Conservation (phyloP, 2,113 vertebrate genomes). For the Motacilla tschutschensis region DNA sequence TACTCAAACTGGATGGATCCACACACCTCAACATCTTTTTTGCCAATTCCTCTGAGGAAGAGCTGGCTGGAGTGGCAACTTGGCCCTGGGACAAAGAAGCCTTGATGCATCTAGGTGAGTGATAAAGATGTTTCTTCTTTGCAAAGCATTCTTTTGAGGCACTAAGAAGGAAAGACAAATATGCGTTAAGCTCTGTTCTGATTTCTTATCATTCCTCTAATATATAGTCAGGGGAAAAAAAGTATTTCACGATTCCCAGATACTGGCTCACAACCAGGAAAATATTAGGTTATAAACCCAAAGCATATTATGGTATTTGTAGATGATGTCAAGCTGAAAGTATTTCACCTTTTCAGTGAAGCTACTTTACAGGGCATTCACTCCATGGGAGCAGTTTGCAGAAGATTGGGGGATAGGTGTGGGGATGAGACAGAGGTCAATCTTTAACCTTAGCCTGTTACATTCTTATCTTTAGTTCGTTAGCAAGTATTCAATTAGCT, state of each 20-base stretch:
- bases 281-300: slow-evolving; percentile 75
- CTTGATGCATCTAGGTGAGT: slow-evolving; percentile 92
- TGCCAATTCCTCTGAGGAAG: slow-evolving; percentile 96
- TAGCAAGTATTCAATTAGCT: background rate
- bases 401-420: background rate
- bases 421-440: background rate
- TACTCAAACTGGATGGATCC: slow-evolving; percentile 90
- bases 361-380: slow-evolving; percentile 61
- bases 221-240: slow-evolving; percentile 63
- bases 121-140: slow-evolving; percentile 41
- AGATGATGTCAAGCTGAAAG: slow-evolving; percentile 73
- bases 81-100: slow-evolving; percentile 99
- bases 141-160: slow-evolving; percentile 39
- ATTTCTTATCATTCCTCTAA: slow-evolving; percentile 51
- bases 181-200: slow-evolving; percentile 7
- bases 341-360: slow-evolving; percentile 76
- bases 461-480: background rate
- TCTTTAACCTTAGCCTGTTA: slow-evolving; percentile 17
- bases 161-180: slow-evolving; percentile 48
- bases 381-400: slow-evolving; percentile 20
- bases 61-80: slow-evolving; percentile 94
- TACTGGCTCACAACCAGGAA: slow-evolving; percentile 70
- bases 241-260: slow-evolving; percentile 68
- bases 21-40: slow-evolving; percentile 98
- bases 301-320: slow-evolving; percentile 75